Conservation (phyloP, 92 coral and sea anemone species). For the Pocillopora grandis region DNA sequence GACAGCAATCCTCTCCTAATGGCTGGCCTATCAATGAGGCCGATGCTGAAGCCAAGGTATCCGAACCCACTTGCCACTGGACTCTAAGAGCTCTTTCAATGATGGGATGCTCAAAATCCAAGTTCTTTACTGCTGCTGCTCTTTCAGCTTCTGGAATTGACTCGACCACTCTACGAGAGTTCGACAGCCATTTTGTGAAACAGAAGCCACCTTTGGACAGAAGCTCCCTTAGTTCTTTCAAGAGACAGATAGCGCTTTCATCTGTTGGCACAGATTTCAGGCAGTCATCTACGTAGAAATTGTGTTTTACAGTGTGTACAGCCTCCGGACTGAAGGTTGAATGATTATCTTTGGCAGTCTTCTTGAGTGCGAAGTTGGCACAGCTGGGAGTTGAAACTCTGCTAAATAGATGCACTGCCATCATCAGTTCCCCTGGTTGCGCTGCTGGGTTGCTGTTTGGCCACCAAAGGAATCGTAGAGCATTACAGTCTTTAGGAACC, state of each 20-base stretch:
- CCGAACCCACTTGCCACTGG: background rate
- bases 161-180: conserved; percentile 11
- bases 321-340: background rate
- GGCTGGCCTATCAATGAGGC: conserved; percentile 13
- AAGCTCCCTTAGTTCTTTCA: no score
- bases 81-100: conserved; percentile 14
- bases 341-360: conserved; percentile 41
- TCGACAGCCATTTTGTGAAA: conserved; percentile 12
- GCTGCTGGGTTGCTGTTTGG: conserved; percentile 19
- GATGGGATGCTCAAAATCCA: background rate
- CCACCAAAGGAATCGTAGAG: conserved; percentile 57
- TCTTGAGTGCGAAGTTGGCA: conserved; percentile 47
- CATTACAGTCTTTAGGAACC: conserved; percentile 22
- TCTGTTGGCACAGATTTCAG: no score
- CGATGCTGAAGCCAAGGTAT: conserved; percentile 6
- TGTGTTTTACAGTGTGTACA: background rate
- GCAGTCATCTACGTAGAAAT: conserved; percentile 1
- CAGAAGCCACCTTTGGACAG: background rate
- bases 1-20: conserved; percentile 2
- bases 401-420: conserved; percentile 55
- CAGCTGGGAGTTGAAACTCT: conserved; percentile 58
- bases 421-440: conserved; percentile 37
- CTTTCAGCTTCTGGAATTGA: conserved; percentile 14
- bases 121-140: conserved; percentile 13
- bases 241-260: no score